Base-by-base conservation (phyloP, 2,797 vertebrate genomes). In the Sandelia bainsii region DNA sequence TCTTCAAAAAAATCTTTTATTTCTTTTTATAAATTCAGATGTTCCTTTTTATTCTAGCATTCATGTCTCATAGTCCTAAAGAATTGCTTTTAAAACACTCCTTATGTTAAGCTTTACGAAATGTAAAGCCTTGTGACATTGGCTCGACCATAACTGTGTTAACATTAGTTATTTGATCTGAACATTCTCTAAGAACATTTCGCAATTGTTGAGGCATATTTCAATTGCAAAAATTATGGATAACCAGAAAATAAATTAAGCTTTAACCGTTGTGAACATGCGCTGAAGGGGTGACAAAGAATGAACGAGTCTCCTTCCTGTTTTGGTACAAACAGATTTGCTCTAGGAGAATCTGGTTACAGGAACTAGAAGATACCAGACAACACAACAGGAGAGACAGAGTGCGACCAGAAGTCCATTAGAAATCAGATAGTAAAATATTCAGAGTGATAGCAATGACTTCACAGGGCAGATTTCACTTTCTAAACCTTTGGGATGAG, bases 261-360 rank as follows among this genome's bases (percentile, higher is more conserved):
- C 9, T 65, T 61, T 72, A 37, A 51, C 19, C 1, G 13, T 54
- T 77, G 3, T 62, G 17, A 56, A 44, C 44, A 16, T 52, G 19
- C 20, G 14, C 52, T 42, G 29, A 34, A 62, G 27, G 16, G 60
- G 6, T 63, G 62, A 51, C 23, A 62, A 51, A 71, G 29, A 49
- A 13, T 34, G 46, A 73, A 57, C 51, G 9, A 74, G 68, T 77
- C 32, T 39, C 29, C 75, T 79, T 84, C 57, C 58, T 92, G 91
- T 91, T 92, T 91, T 91, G 87, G 77, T 79, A 75, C 70, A 91
- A 93, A 91, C 89, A 91, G 90, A 89, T 85, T 91, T 85, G 20
- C 60, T 54, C 22, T 14, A 4, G 9, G 66, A 66, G 49, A 72
- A 51, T 68, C 62, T 62, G 69, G 69, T 39, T 53, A 39, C 48